These are phyloP conservation scores for Protobothrops flavoviridis DNA, from an alignment of 2,113 vertebrate species.

Conservation along the genomic window DNA sequence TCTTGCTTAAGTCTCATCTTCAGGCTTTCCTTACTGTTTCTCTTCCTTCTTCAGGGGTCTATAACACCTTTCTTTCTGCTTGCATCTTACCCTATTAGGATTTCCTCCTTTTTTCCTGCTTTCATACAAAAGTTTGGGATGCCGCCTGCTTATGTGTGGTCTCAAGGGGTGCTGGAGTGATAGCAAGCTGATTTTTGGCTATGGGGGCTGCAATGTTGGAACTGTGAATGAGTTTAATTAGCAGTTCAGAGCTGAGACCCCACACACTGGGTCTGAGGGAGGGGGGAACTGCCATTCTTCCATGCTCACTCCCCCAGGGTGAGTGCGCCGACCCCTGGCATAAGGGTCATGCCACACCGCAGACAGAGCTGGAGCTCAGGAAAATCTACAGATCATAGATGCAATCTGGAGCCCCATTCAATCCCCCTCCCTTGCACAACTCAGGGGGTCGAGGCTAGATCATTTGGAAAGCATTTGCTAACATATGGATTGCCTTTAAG, in stretches of 20 bases:
- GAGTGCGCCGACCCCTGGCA: conserved; percentile 63
- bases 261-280: conserved; percentile 65
- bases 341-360: conserved; percentile 52
- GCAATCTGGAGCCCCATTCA: conserved; percentile 50
- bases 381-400: conserved; percentile 54
- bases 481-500: conserved; percentile 85
- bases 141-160: conserved; percentile 75
- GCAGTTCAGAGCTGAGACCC: conserved; percentile 67
- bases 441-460: conserved; percentile 61
- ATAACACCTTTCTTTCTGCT: conserved; percentile 13
- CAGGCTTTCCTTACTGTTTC: neutral
- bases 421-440: conserved; percentile 28
- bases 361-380: conserved; percentile 59
- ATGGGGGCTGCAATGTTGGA: conserved; percentile 55
- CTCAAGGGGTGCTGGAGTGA: conserved; percentile 65
- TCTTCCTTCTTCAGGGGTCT: neutral
- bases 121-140: conserved; percentile 59
- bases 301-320: conserved; percentile 49
- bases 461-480: conserved; percentile 80
- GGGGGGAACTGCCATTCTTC: conserved; percentile 31
- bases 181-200: conserved; percentile 51
- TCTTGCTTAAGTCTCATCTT: neutral
- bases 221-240: conserved; percentile 72
- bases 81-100: conserved; percentile 58
- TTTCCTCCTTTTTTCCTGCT: conserved; percentile 45